A percentile compares a stretch with the other conserved stretches of the same genome.
Conservation (phyloP, 2,888 invertebrate genomes). For the Tillus elongatus region DNA sequence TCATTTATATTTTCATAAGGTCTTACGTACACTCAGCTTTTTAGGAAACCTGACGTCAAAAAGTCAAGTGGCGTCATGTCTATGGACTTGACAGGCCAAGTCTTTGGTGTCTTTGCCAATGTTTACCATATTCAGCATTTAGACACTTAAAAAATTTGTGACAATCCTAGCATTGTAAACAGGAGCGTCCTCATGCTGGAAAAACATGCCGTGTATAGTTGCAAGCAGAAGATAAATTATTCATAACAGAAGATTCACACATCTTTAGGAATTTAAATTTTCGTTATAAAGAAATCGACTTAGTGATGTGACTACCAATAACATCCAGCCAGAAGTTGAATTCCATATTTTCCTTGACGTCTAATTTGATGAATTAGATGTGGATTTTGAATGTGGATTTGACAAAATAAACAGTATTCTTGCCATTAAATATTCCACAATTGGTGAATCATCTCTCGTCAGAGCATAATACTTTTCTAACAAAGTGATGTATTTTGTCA, state of each 20-base stretch:
- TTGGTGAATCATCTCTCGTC: too few relatives aligned
- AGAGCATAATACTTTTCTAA: too few relatives aligned
- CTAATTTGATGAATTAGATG: neutral
- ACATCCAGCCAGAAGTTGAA: conserved; percentile 2
- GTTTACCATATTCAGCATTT: conserved; percentile 1
- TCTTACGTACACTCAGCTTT: conserved; percentile 3
- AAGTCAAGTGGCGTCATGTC: conserved; percentile 2
- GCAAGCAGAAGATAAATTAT: neutral
- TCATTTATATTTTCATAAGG: neutral
- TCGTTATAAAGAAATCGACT: conserved; percentile 1
- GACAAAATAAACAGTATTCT: neutral
- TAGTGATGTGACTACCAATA: conserved; percentile 1
- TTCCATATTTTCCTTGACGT: neutral
- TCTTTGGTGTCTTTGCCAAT: neutral
- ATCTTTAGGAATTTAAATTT: conserved; percentile 1
- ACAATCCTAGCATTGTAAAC: conserved; percentile 3
- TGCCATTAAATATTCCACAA: neutral
- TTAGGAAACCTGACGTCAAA: neutral
- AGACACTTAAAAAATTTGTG: conserved; percentile 1
- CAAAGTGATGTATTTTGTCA: too few relatives aligned
- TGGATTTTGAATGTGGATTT: neutral
- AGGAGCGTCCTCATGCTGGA: conserved; percentile 1
- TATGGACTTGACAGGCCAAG: conserved; percentile 1
- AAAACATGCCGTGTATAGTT: conserved; percentile 1
- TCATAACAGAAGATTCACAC: neutral